phyloP scores from a whole-genome alignment of 2,797 vertebrate genomes.

The Otolemur crassicaudatus region DNA sequence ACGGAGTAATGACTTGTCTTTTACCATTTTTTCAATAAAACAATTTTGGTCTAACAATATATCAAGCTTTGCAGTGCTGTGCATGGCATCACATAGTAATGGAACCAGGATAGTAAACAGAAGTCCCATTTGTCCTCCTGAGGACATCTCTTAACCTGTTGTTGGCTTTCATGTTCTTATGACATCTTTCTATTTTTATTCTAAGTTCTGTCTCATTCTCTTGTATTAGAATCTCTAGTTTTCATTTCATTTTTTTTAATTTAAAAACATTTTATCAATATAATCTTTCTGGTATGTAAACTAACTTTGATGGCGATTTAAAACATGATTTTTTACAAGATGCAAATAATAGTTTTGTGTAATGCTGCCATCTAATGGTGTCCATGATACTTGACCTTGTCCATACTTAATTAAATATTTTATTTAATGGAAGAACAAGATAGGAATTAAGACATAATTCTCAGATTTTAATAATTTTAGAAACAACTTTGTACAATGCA shows the following conservation, averaged over 20 bases:
- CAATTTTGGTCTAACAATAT: neutral
- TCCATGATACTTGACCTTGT: neutral
- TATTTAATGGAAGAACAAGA: neutral
- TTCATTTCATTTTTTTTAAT: neutral
- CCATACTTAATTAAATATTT: neutral
- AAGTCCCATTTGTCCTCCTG: neutral
- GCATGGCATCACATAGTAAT: neutral
- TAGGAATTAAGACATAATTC: constrained; percentile 12
- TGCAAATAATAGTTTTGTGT: constrained; percentile 73
- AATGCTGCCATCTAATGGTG: constrained; percentile 88
- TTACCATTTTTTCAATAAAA: neutral
- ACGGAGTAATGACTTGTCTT: neutral
- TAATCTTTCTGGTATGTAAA: neutral
- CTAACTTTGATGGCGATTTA: neutral
- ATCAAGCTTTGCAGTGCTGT: neutral
- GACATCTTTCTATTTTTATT: neutral
- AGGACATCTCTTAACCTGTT: neutral
- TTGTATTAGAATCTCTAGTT: neutral
- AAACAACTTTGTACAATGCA: neutral
- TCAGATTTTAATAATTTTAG: neutral
- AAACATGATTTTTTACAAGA: neutral
- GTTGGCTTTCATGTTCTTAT: neutral
- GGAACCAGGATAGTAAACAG: too few relatives aligned
- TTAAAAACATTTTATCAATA: neutral
- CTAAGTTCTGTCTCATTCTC: neutral